phyloP scores from a whole-genome alignment of 1,140 invertebrate genomes.

The Hyles euphorbiae region DNA sequence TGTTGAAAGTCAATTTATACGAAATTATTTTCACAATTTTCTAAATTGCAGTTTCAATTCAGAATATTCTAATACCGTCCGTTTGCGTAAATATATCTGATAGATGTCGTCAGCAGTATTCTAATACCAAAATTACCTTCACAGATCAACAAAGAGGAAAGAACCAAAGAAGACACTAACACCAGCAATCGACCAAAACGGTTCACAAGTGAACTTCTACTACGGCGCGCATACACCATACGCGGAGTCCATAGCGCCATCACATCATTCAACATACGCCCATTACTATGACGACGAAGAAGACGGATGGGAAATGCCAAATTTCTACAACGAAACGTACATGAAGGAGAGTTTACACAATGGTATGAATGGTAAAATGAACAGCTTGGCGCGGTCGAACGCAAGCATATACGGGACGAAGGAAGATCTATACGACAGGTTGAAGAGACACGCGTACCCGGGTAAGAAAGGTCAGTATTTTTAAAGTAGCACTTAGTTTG shows the following conservation, averaged over 20 bases:
- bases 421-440: slow-evolving; percentile 95
- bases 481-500: slow-evolving; percentile 54
- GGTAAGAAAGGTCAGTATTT: slow-evolving; percentile 92
- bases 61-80: too few relatives aligned
- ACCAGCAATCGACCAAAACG: slow-evolving; percentile 90
- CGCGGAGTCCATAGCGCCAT: slow-evolving; percentile 95
- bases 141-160: slow-evolving; percentile 85
- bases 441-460: slow-evolving; percentile 96
- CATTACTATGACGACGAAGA: slow-evolving; percentile 97
- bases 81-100: too few relatives aligned
- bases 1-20: too few relatives aligned
- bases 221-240: slow-evolving; percentile 94
- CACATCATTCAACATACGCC: slow-evolving; percentile 95
- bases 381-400: slow-evolving; percentile 92
- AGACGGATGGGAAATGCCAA: slow-evolving; percentile 98
- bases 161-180: slow-evolving; percentile 92
- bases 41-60: too few relatives aligned
- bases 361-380: slow-evolving; percentile 86
- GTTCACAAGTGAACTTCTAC: slow-evolving; percentile 96
- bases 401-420: slow-evolving; percentile 96
- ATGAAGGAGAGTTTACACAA: slow-evolving; percentile 95
- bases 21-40: too few relatives aligned
- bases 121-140: slow-evolving; percentile 6
- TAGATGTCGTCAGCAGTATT: not conserved
- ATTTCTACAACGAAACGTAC: slow-evolving; percentile 97